phyloP scores from a whole-genome alignment of 2,797 vertebrate species.

The Rallus crepitans region DNA sequence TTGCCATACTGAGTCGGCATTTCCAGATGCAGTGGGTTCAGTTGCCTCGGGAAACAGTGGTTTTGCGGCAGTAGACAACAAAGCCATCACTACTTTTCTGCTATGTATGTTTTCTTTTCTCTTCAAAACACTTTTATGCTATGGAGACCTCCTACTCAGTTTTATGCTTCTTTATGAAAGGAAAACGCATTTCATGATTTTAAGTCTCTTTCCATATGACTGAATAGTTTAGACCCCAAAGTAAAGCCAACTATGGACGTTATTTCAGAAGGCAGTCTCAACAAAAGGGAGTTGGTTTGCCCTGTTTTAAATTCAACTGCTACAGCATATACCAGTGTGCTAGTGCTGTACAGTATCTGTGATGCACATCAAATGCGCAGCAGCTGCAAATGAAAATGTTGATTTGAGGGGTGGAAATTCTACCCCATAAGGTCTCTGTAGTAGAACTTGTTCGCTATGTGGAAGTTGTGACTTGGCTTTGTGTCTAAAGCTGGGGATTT shows the following conservation, averaged over 20 bases:
- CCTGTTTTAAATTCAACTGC: not conserved
- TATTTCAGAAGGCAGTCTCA: not conserved
- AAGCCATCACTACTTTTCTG: not conserved
- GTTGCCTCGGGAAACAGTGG: constrained; percentile 17
- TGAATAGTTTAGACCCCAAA: not conserved
- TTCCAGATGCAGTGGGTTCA: constrained; percentile 12
- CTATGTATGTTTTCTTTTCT: not conserved
- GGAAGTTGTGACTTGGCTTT: not conserved
- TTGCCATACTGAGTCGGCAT: constrained; percentile 43
- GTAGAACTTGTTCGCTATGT: not conserved
- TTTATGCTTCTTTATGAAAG: not conserved
- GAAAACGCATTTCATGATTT: not conserved
- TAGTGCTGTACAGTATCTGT: accelerated
- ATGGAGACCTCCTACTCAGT: not conserved
- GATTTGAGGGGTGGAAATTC: not conserved
- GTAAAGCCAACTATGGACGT: not conserved
- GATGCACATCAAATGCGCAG: not conserved
- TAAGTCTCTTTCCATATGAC: not conserved
- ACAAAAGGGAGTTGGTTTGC: not conserved
- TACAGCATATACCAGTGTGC: not conserved
- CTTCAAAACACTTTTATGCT: not conserved
- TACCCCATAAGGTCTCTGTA: not conserved
- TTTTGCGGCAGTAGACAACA: not conserved
- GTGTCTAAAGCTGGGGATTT: not conserved
- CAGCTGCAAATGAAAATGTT: not conserved